A percentile compares a stretch with the other conserved stretches of the same genome.
These are phyloP conservation scores for Peribatodes rhomboidaria DNA, from an alignment of 2,888 invertebrate species.

Conservation along the genomic window DNA sequence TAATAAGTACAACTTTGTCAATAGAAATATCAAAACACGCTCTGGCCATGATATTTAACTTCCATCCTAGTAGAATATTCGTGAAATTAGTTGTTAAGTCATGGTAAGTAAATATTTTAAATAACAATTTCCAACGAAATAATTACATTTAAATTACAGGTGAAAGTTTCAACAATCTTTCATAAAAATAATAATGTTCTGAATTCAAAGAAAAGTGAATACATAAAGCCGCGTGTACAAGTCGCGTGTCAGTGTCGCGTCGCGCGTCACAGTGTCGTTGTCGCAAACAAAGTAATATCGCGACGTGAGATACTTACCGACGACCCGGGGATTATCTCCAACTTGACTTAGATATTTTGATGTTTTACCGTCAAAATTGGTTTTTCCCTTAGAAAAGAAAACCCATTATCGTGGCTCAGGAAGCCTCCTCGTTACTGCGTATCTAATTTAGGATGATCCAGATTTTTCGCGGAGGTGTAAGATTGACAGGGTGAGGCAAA, in stretches of 20 bases:
- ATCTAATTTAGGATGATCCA: conserved; percentile 79
- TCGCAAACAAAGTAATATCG: conserved; percentile 67
- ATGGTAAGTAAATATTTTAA: too few species aligned
- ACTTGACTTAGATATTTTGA: conserved; percentile 78
- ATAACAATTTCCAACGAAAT: too few species aligned
- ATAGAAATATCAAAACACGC: too few species aligned
- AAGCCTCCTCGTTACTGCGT: conserved; percentile 69
- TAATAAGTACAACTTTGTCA: too few species aligned
- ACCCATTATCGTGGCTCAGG: conserved; percentile 69
- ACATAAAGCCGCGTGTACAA: too few species aligned
- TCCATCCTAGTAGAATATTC: too few species aligned
- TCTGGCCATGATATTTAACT: too few species aligned
- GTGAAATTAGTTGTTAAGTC: too few species aligned
- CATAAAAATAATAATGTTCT: too few species aligned
- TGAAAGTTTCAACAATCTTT: too few species aligned
- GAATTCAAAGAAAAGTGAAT: background rate
- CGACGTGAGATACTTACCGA: conserved; percentile 69
- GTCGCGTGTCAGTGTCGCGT: background rate
- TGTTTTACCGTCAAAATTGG: conserved; percentile 77
- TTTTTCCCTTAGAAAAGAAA: conserved; percentile 75
- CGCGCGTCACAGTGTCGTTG: conserved; percentile 5
- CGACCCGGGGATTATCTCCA: conserved; percentile 68
- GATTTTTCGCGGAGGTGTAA: conserved; percentile 71
- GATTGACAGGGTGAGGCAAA: conserved; percentile 67
- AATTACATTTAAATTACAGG: too few species aligned